Conservation (phyloP, 2,797 vertebrate species). For the Protosalanx chinensis region DNA sequence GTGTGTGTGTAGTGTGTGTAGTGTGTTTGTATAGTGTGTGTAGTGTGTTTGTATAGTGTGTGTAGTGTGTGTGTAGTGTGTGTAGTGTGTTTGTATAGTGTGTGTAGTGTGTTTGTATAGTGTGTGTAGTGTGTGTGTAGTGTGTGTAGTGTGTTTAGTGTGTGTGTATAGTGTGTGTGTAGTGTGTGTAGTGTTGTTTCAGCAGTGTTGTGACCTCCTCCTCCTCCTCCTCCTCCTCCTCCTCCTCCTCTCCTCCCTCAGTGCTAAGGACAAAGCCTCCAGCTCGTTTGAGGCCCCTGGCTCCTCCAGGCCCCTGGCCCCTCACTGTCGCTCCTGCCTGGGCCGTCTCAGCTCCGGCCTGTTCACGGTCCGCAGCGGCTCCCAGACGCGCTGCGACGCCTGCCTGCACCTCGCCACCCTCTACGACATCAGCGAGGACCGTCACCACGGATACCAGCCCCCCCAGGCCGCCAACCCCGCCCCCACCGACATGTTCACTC, state of each 20-base stretch:
- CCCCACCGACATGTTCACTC: conserved; percentile 71
- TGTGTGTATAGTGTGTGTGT: too few relatives aligned
- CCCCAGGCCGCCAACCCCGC: conserved; percentile 27
- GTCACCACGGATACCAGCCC: conserved; percentile 79
- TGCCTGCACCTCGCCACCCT: conserved; percentile 90
- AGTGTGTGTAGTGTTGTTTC: not conserved
- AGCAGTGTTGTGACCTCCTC: too few relatives aligned
- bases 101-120: too few relatives aligned
- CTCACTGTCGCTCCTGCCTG: conserved; percentile 94
- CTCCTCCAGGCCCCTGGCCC: conserved; percentile 75
- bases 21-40: too few relatives aligned
- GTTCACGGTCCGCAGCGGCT: conserved; percentile 82
- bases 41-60: too few relatives aligned
- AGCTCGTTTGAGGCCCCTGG: conserved; percentile 54
- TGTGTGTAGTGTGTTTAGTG: too few relatives aligned
- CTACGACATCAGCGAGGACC: conserved; percentile 97
- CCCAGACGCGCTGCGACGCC: conserved; percentile 89
- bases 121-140: too few relatives aligned
- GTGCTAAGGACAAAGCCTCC: conserved; percentile 67
- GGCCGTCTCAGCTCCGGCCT: conserved; percentile 88
- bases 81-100: too few relatives aligned
- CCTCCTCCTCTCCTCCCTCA: conserved; percentile 39
- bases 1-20: too few relatives aligned
- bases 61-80: too few relatives aligned
- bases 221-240: not conserved